A percentile compares a stretch with the other conserved stretches of the same genome.
Conservation (phyloP, 2,888 invertebrate genomes). For the Synergus itoensis region DNA sequence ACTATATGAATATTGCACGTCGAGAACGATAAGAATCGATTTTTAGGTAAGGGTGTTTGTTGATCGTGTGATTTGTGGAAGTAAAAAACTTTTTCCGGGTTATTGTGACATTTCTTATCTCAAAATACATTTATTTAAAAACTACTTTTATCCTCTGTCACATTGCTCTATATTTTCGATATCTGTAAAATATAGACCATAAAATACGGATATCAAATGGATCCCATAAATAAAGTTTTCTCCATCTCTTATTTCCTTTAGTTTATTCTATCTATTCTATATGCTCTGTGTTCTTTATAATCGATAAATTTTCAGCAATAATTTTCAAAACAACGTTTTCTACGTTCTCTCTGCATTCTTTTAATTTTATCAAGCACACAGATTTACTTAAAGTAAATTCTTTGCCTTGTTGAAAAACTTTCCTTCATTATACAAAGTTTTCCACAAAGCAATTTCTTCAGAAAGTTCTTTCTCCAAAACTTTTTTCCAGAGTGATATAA, state of each 20-base stretch:
- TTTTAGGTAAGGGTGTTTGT: conserved; percentile 11
- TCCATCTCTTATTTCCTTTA: not conserved
- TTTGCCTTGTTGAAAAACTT: not conserved
- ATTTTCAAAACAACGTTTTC: conserved; percentile 18
- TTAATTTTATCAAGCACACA: conserved; percentile 21
- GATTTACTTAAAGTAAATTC: conserved; percentile 29
- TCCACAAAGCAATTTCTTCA: conserved; percentile 24
- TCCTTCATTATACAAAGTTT: conserved; percentile 20
- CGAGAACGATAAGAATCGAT: not conserved
- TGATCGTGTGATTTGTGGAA: conserved; percentile 3
- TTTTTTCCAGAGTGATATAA: conserved; percentile 12
- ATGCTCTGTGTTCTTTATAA: conserved; percentile 2
- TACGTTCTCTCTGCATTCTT: not conserved
- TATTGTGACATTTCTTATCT: conserved; percentile 35
- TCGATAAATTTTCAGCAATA: conserved; percentile 27
- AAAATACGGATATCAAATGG: conserved; percentile 23
- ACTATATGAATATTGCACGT: too few species aligned
- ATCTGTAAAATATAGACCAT: conserved; percentile 35
- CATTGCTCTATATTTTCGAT: conserved; percentile 35
- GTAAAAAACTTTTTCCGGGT: conserved; percentile 24
- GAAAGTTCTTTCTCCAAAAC: conserved; percentile 2
- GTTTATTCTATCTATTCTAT: not conserved
- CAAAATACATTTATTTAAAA: conserved; percentile 30
- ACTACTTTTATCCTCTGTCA: conserved; percentile 27
- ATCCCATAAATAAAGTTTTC: not conserved